Base-by-base conservation (phyloP, 2,797 vertebrate genomes). In the Thalassophryne amazonica region DNA sequence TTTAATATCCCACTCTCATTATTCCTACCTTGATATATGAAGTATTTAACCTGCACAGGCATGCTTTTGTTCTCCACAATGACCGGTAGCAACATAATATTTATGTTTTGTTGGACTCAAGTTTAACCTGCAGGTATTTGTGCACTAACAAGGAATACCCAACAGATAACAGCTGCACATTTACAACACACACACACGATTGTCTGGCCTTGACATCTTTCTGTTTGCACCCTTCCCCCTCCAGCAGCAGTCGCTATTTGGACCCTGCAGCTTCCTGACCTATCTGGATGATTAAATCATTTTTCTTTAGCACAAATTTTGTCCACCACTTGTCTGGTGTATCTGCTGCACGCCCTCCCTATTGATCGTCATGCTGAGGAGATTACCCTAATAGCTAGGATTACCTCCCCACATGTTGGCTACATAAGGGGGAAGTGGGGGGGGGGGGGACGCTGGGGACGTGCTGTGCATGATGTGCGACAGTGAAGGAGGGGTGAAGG, bases 301-400 rank as follows among this genome's bases (percentile, higher is more conserved):
- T 85, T 88, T 88, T 88, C 80, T 80, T 88, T 70, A 78, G 80
- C 76, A 74, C 81, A 86, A 85, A 87, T 88, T 84, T 87, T 69
- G 68, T 60, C 50, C 40, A 42, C 12, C 27, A 6, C 81, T 68
- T 70, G 73, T 83, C 80, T 78, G 59, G 83, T 82, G 67, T 80
- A 62, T 82, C 73, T 75, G 54, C 51, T 34, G 55, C 64, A 48
- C 69, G 75, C 79, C 79, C 86, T 87, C 82, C 76, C 83, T 86
- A 90, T 89, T 88, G 90, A 91, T 91, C 80, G 86, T 80, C 81
- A 81, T 86, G 79, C 83, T 86, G 88, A 88, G 88, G 86, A 91
- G 90, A 90, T 92, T 91, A 91, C 88, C 85, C 87, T 89, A 89
- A 90, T 91, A 91, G 87, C 89, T 77, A 82, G 89, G 90, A 91